Conservation (phyloP, 2,113 vertebrate species). For the Nesogale talazaci region DNA sequence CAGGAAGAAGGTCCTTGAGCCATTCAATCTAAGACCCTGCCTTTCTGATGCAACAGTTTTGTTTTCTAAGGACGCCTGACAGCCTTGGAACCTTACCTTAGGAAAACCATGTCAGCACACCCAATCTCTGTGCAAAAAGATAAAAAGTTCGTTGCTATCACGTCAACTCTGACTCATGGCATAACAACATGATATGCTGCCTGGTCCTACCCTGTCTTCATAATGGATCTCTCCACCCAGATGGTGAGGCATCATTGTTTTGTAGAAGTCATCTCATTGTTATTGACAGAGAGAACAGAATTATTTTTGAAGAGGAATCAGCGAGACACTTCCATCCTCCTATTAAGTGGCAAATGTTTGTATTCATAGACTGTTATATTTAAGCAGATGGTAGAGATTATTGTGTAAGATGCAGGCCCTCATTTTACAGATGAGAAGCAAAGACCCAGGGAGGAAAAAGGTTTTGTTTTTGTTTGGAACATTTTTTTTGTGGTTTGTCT, state of each 20-base stretch:
- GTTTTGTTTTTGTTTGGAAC: background rate
- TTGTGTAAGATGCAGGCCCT: background rate
- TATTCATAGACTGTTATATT: background rate
- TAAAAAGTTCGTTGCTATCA: background rate
- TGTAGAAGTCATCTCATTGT: background rate
- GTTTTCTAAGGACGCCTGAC: background rate
- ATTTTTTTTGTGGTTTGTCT: background rate
- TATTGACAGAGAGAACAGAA: background rate
- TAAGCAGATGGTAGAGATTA: background rate
- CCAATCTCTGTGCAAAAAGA: background rate
- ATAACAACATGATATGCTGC: background rate
- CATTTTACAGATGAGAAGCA: background rate
- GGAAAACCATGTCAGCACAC: background rate
- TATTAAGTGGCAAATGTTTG: background rate
- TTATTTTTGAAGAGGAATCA: slow-evolving; percentile 19
- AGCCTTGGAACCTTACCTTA: background rate
- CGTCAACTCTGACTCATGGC: background rate
- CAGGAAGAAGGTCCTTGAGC: background rate
- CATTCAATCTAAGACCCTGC: background rate
- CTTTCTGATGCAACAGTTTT: background rate
- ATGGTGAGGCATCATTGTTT: background rate
- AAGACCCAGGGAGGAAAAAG: background rate
- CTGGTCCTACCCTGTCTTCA: background rate
- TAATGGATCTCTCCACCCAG: background rate
- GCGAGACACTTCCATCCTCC: background rate